Conservation (phyloP, 2,113 vertebrate species). For the Entomyzon cyanotis region DNA sequence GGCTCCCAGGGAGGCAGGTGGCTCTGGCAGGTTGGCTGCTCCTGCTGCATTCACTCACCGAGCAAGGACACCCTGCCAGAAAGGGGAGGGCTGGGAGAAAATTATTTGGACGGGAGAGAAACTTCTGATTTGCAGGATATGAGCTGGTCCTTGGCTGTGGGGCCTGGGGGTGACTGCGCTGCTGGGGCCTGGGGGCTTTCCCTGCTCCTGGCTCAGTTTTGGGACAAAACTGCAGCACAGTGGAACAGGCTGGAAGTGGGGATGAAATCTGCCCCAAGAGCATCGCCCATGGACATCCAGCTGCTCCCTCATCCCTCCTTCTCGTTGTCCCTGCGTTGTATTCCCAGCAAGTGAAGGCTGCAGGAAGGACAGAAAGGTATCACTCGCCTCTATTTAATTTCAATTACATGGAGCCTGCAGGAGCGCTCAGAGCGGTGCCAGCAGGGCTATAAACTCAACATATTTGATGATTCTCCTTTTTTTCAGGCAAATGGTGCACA, state of each 20-base stretch:
- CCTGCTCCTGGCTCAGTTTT: rapidly evolving
- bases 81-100: neutral
- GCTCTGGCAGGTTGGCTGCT: neutral
- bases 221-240: rapidly evolving
- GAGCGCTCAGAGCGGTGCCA: neutral
- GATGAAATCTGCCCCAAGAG: neutral
- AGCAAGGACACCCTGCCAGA: neutral
- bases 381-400: neutral
- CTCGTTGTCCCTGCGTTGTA: rapidly evolving
- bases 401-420: neutral
- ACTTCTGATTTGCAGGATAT: rapidly evolving
- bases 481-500: neutral
- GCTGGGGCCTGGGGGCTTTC: neutral
- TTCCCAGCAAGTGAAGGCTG: neutral
- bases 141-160: neutral
- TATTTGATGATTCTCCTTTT: neutral
- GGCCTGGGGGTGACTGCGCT: rapidly evolving
- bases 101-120: neutral
- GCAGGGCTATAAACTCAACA: neutral
- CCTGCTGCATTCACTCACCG: neutral
- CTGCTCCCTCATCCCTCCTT: neutral
- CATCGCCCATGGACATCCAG: neutral
- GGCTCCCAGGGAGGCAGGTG: neutral
- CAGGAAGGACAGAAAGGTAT: neutral
- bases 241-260: neutral